phyloP scores from a whole-genome alignment of 2,888 invertebrate species.

The Phymatocera aterrima region DNA sequence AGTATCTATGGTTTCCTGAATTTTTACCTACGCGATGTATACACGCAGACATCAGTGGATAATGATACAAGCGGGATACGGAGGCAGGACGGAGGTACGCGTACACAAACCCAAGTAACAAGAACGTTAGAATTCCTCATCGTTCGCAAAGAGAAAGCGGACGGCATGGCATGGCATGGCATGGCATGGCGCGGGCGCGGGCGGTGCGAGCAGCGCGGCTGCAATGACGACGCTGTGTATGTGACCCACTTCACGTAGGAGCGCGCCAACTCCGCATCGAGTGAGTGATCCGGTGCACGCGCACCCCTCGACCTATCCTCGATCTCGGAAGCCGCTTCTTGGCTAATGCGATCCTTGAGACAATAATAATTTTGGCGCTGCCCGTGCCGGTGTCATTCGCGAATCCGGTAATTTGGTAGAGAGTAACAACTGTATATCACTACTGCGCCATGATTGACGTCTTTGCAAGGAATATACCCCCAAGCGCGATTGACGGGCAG shows the following conservation, averaged over 20 bases:
- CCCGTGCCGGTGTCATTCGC: too few relatives aligned
- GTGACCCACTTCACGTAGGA: conserved; percentile 56
- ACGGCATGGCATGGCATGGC: conserved; percentile 59
- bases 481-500: background rate
- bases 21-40: too few relatives aligned
- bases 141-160: conserved; percentile 71
- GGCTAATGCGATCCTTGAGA: background rate
- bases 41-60: too few relatives aligned
- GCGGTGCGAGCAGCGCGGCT: too few relatives aligned
- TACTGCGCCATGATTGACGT: too few relatives aligned
- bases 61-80: background rate
- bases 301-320: conserved; percentile 12
- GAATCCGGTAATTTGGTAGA: too few relatives aligned
- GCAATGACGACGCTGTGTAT: conserved; percentile 12
- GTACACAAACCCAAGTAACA: conserved; percentile 49
- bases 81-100: conserved; percentile 46
- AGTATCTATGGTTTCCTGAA: too few relatives aligned
- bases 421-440: too few relatives aligned
- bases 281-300: background rate
- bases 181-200: background rate
- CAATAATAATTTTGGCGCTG: too few relatives aligned
- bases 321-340: background rate
- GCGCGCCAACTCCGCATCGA: conserved; percentile 11
- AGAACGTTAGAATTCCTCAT: conserved; percentile 62
- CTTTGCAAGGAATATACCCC: background rate